Evolutionary conservation across 1,140 invertebrate species (phyloP).

Genomic region (Phocides pigmalion): DNA sequence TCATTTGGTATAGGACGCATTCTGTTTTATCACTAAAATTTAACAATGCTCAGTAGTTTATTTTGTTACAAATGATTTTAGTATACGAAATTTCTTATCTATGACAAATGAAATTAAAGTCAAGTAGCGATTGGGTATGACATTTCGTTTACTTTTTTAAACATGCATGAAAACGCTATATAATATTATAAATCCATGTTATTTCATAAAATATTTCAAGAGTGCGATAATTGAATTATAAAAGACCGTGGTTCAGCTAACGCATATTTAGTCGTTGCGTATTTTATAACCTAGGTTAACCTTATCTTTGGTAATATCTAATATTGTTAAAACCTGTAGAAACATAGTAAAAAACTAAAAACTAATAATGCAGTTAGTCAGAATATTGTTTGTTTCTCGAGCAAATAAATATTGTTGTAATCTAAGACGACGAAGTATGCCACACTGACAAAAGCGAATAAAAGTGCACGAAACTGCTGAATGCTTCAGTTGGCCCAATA

Average conservation of each 20-base stretch:
- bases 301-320: too few relatives aligned
- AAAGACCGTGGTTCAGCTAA: too few relatives aligned
- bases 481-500: not conserved
- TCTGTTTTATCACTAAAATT: constrained; percentile 27
- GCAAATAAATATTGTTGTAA: not conserved
- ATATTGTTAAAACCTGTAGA: too few relatives aligned
- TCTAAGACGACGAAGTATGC: not conserved
- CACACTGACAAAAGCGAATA: not conserved
- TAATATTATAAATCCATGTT: too few relatives aligned
- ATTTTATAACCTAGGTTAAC: too few relatives aligned
- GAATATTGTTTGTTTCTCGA: too few relatives aligned
- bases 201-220: too few relatives aligned
- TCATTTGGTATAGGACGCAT: constrained; percentile 46
- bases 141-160: not conserved
- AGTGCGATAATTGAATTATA: too few relatives aligned
- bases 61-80: too few relatives aligned
- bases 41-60: not conserved
- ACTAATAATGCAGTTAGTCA: not conserved
- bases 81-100: not conserved
- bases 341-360: too few relatives aligned
- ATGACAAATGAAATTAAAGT: not conserved
- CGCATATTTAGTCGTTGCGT: too few relatives aligned
- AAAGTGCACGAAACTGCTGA: not conserved
- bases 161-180: too few relatives aligned
- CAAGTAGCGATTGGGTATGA: not conserved